Evolutionary conservation across 2,888 invertebrate genomes (phyloP).

Genomic region (Hermaeophaga mercurialis): DNA sequence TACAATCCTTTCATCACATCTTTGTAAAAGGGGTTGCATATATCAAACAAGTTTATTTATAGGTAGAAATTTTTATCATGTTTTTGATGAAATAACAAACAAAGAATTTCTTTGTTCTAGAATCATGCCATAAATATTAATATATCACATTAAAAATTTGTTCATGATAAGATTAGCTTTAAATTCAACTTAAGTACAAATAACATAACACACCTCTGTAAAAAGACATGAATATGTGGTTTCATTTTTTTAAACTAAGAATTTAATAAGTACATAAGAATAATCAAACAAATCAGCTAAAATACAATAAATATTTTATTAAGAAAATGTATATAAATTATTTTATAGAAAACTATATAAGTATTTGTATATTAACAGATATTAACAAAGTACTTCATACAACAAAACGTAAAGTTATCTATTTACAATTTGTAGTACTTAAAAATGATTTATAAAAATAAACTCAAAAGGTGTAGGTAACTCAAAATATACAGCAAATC

Average conservation of each 20-base stretch:
- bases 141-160: constrained; percentile 8
- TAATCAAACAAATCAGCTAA: too few species aligned
- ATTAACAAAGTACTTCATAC: background rate
- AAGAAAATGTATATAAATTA: constrained; percentile 1
- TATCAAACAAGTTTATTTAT: background rate
- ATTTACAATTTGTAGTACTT: background rate
- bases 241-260: too few species aligned
- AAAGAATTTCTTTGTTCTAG: constrained; percentile 23
- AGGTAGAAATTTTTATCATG: too few species aligned
- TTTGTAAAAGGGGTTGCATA: background rate
- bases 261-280: too few species aligned
- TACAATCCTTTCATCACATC: background rate
- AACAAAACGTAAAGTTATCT: background rate
- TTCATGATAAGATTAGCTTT: constrained; percentile 3
- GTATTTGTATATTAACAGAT: background rate
- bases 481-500: background rate
- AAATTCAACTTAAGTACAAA: constrained; percentile 3
- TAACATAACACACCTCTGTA: background rate
- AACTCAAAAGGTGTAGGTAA: background rate
- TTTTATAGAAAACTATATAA: background rate
- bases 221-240: too few species aligned
- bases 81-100: constrained; percentile 7
- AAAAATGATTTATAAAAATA: background rate
- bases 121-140: constrained; percentile 22
- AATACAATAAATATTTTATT: constrained; percentile 10